Evolutionary conservation across 92 coral and sea anemone genomes (phyloP).

Genomic region (Heliopora coerulea): DNA sequence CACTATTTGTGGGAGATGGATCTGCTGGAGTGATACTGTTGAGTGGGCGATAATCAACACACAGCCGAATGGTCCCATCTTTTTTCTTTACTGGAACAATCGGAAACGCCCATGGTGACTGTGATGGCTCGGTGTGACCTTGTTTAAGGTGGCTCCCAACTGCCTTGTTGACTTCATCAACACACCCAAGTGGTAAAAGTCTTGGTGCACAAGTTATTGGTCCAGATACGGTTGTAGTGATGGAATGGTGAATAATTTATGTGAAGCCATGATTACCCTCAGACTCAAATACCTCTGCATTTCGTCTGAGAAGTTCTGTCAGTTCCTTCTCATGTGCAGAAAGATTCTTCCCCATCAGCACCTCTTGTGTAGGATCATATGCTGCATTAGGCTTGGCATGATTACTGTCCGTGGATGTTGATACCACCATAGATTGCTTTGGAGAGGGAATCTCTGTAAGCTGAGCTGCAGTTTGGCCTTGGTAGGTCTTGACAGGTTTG

Average conservation of each 20-base stretch:
- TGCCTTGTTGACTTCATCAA: constrained; percentile 53
- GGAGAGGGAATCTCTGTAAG: neutral
- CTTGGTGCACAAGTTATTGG: constrained; percentile 51
- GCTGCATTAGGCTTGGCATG: neutral
- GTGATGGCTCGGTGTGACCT: constrained; percentile 47
- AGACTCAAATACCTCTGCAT: constrained; percentile 44
- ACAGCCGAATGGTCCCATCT: constrained; percentile 38
- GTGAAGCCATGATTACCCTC: constrained; percentile 46
- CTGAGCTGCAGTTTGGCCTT: constrained; percentile 8
- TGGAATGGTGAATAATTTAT: constrained; percentile 34
- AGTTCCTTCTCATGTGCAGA: constrained; percentile 18
- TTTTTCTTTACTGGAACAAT: constrained; percentile 37
- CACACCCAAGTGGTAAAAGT: constrained; percentile 46
- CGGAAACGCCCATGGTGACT: constrained; percentile 41
- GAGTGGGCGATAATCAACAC: neutral
- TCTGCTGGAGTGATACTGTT: constrained; percentile 40
- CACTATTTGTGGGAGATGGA: constrained; percentile 37
- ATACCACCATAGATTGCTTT: neutral
- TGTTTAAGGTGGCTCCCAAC: constrained; percentile 26
- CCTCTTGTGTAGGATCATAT: constrained; percentile 3
- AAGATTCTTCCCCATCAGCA: constrained; percentile 22
- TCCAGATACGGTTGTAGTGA: constrained; percentile 13
- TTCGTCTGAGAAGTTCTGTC: constrained; percentile 8
- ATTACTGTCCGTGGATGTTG: neutral
- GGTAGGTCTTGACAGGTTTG: constrained; percentile 5